A percentile compares a stretch with the other conserved stretches of the same genome.
These are phyloP conservation scores for Onychostoma macrolepis DNA, from an alignment of 2,113 vertebrate species.

Conservation along the genomic window DNA sequence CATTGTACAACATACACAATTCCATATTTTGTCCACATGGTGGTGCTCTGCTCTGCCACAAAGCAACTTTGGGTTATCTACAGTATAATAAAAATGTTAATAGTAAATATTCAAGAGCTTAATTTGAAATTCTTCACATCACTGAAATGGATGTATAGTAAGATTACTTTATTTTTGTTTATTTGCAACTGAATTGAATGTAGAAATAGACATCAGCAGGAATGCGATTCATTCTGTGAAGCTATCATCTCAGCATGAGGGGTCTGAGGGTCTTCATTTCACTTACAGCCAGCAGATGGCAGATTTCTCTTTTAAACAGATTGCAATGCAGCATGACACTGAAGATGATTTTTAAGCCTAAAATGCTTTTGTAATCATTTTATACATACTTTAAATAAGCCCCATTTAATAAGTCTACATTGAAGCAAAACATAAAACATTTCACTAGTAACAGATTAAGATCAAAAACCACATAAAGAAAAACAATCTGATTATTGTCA, in stretches of 20 bases:
- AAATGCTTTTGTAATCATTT: neutral
- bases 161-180: neutral
- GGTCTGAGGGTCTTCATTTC: neutral
- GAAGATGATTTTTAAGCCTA: neutral
- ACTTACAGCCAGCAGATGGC: slow-evolving; percentile 26
- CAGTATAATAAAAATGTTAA: too few relatives aligned
- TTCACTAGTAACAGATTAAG: neutral
- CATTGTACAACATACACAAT: neutral
- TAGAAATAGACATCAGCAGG: neutral
- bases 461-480: neutral
- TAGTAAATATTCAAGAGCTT: too few relatives aligned
- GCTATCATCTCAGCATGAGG: neutral
- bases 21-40: neutral
- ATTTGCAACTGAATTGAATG: neutral
- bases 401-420: neutral
- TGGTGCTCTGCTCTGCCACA: neutral
- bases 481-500: neutral
- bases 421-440: neutral
- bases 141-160: neutral
- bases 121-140: neutral
- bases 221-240: neutral
- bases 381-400: neutral
- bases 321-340: neutral
- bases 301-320: neutral
- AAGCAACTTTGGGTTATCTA: neutral